phyloP scores from a whole-genome alignment of 2,113 vertebrate genomes.

The Camelus bactrianus region DNA sequence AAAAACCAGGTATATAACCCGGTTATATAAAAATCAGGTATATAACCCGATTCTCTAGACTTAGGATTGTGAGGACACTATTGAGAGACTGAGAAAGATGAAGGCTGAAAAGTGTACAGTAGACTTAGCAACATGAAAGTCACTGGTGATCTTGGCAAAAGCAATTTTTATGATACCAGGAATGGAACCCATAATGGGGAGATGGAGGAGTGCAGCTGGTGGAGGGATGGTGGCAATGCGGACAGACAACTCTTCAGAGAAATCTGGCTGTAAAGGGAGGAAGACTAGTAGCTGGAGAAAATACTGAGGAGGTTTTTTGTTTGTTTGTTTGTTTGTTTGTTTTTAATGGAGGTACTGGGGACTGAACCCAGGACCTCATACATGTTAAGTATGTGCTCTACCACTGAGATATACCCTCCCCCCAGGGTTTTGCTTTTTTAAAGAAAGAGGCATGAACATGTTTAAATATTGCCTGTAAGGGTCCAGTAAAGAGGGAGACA shows the following conservation, averaged over 20 bases:
- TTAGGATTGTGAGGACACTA: not conserved
- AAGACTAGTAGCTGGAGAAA: not conserved
- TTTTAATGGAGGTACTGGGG: too few relatives aligned
- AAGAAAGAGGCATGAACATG: not conserved
- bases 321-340: too few relatives aligned
- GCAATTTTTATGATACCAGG: not conserved
- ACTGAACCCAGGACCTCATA: too few relatives aligned
- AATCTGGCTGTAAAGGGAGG: not conserved
- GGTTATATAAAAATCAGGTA: not conserved
- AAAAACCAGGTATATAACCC: not conserved
- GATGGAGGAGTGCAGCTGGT: not conserved
- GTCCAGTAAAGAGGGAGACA: not conserved
- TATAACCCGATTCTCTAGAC: not conserved
- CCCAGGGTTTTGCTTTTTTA: not conserved
- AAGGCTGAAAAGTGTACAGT: not conserved
- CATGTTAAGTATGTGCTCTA: too few relatives aligned
- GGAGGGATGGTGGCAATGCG: not conserved
- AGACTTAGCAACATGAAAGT: not conserved
- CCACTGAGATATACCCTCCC: too few relatives aligned
- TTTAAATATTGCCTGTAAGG: not conserved
- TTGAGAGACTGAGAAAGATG: not conserved
- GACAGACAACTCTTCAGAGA: not conserved
- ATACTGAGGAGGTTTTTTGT: not conserved
- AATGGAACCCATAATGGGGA: not conserved
- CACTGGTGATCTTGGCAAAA: not conserved